phyloP scores from a whole-genome alignment of 2,888 invertebrate species.

The Drosophila picticornis region DNA sequence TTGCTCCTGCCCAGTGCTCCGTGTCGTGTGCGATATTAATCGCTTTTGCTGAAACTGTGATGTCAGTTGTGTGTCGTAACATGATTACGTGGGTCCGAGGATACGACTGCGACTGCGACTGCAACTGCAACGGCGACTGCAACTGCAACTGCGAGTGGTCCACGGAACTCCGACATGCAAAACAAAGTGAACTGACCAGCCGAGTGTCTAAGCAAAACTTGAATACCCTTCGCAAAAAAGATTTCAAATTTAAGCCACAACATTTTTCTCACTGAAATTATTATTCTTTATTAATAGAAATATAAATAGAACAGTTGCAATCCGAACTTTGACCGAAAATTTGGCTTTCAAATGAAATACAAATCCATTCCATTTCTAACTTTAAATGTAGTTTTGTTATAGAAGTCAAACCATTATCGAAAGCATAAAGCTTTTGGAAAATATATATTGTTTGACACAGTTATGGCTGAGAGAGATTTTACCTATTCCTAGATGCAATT shows the following conservation, averaged over 20 bases:
- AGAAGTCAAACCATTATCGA: too few relatives aligned
- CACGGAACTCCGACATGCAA: constrained; percentile 23
- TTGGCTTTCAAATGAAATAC: background rate
- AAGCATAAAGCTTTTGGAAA: too few relatives aligned
- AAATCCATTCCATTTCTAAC: too few relatives aligned
- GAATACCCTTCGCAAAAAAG: constrained; percentile 16
- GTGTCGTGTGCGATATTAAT: constrained; percentile 82
- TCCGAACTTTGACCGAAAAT: too few relatives aligned
- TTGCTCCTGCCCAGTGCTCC: constrained; percentile 37
- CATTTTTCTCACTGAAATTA: too few relatives aligned
- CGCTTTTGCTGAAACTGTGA: constrained; percentile 81
- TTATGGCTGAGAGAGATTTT: background rate
- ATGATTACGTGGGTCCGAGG: constrained; percentile 79
- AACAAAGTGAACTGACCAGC: constrained; percentile 7
- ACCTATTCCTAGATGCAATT: accelerated
- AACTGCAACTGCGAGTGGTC: background rate
- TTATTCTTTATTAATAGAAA: too few relatives aligned
- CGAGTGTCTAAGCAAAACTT: constrained; percentile 3
- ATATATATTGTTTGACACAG: background rate
- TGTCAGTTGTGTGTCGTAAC: constrained; percentile 82
- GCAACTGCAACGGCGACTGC: constrained; percentile 8
- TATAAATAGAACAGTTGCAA: background rate
- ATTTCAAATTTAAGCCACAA: background rate
- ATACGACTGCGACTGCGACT: constrained; percentile 32
- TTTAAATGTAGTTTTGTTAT: too few relatives aligned